Conservation (phyloP, 2,113 vertebrate species). For the Glaucomys volans region DNA sequence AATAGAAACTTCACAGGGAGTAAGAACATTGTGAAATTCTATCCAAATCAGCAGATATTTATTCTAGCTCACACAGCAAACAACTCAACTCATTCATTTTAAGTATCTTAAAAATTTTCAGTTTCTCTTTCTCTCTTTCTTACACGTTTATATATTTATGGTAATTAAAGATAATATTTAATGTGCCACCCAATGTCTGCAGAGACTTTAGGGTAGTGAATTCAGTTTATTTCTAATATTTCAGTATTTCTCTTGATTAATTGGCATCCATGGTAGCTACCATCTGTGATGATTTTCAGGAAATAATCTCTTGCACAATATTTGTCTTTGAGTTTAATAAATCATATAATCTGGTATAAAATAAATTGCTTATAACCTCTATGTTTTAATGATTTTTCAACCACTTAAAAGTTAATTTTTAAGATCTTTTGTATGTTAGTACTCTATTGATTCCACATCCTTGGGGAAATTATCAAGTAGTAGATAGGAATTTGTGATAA, state of each 20-base stretch:
- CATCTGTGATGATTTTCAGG: neutral
- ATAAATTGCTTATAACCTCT: neutral
- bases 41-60: slow-evolving; percentile 6
- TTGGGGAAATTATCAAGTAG: neutral
- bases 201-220: neutral
- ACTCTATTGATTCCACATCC: neutral
- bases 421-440: neutral
- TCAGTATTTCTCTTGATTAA: neutral
- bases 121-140: neutral
- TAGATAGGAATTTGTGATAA: neutral
- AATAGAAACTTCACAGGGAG: neutral
- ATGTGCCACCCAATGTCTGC: neutral
- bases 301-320: neutral
- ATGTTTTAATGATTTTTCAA: neutral
- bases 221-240: slow-evolving; percentile 31
- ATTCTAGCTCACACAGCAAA: neutral
- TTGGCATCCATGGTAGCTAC: neutral
- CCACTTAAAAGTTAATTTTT: neutral
- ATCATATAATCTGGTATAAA: neutral
- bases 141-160: neutral
- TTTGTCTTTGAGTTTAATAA: slow-evolving; percentile 29
- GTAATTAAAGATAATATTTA: neutral
- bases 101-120: neutral
- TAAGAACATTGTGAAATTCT: neutral
- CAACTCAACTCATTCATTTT: neutral